phyloP scores from a whole-genome alignment of 1,140 invertebrate genomes.

The Steinernema feltiae region DNA sequence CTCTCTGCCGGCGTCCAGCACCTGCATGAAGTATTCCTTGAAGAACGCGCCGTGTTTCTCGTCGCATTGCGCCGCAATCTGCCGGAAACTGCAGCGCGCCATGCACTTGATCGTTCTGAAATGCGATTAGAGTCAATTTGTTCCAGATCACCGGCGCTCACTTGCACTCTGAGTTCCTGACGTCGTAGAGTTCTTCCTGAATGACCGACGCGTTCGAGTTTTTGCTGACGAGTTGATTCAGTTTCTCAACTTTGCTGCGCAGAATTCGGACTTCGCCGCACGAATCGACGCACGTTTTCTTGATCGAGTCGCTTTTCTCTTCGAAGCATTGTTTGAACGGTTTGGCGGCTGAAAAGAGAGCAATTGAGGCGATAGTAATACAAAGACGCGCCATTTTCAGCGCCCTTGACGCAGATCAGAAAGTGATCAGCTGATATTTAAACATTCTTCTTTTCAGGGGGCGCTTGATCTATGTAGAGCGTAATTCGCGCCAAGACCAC shows the following conservation, averaged over 20 bases:
- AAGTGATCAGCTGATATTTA: no score
- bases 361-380: no score
- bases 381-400: no score
- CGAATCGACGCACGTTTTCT: not conserved
- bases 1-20: not conserved
- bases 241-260: not conserved
- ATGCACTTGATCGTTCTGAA: not conserved
- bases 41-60: not conserved
- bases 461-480: no score
- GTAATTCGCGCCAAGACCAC: no score
- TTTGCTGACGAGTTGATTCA: not conserved
- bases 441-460: no score
- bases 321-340: not conserved
- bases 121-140: not conserved
- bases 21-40: not conserved
- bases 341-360: not conserved
- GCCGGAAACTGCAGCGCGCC: not conserved
- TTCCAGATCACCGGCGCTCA: not conserved
- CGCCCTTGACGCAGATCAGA: no score
- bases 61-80: not conserved
- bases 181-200: not conserved
- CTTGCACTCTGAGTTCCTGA: slow-evolving; percentile 3
- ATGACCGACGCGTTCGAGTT: not conserved
- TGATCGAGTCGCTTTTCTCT: not conserved
- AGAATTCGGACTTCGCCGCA: not conserved